Base-by-base conservation (phyloP, 2,113 vertebrate species). In the Anolis carolinensis region DNA sequence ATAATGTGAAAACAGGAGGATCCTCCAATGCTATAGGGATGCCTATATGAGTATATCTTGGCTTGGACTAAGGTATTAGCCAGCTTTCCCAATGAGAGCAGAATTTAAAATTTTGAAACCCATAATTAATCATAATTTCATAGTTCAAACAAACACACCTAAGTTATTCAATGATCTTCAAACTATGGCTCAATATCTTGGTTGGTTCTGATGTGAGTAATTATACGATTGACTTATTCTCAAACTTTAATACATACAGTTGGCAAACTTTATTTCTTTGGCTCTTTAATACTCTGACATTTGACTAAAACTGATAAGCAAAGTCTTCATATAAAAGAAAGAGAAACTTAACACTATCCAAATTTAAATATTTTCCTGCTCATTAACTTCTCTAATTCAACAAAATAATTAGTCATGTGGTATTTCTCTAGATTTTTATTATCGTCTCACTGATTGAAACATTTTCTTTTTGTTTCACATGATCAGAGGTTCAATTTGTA, bases 361-460 rank as follows among this genome's bases (percentile, higher is more conserved):
- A 83, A 59, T 36, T 85, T 82, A 48, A 82, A 2, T 7, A 79
- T 89, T 92, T 91, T 91, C 81, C 20, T 80, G 70, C 14, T 90
- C 85, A 85, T 90, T 93, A 91, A 87, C 32, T 91, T 89, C 78
- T 76, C 78, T 86, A 91, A 94, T 91, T 94, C 92, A 18, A 30
- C 44, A 34, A 83, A 82, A 13, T 74, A 90, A 94, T 89, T 89
- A 91, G 67, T 82, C 79, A 86, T 77, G 62, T 73, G 63, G 25
- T 87, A 82, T 86, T 90, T 88, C 81, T 88, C 76, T 2, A 88
- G 30, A 63, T 91, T 39, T 92, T 89, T 55, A 78, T 75, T 90
- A 91, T 20, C 86, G 90, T 89, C 48, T 52, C 55, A 82, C n/a
- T 55, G 72, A 76, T 23, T 36, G 13, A 48, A 85, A 55, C 55